Conservation (phyloP, 2,113 vertebrate species). For the Megatriorchis doriae region DNA sequence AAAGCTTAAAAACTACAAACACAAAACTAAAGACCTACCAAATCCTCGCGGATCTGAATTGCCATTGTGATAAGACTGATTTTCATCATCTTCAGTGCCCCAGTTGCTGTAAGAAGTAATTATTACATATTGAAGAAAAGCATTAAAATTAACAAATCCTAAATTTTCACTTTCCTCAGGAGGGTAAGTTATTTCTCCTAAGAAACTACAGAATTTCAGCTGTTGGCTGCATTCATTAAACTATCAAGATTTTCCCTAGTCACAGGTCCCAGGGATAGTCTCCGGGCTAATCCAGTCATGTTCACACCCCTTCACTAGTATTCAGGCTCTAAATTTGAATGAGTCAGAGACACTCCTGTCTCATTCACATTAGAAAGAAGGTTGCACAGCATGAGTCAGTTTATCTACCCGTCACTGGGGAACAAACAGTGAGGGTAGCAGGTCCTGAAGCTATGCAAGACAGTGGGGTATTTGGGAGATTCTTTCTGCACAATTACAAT, state of each 20-base stretch:
- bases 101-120: conserved; percentile 83
- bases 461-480: neutral
- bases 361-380: neutral
- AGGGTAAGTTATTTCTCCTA: neutral
- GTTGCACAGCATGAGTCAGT: neutral
- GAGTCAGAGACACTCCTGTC: neutral
- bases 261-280: neutral
- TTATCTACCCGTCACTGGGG: neutral
- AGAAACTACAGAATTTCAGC: neutral
- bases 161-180: neutral
- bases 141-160: neutral
- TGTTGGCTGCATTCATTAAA: neutral
- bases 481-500: neutral
- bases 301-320: neutral
- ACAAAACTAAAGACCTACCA: conserved; percentile 72
- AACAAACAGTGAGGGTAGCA: neutral
- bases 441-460: neutral
- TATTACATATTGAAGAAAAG: neutral
- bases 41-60: conserved; percentile 97
- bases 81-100: conserved; percentile 92
- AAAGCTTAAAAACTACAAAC: neutral
- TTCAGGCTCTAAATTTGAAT: neutral
- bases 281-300: neutral
- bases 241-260: neutral
- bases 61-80: conserved; percentile 88